Conservation (phyloP, 2,113 vertebrate genomes). For the Triplophysa tibetana region DNA sequence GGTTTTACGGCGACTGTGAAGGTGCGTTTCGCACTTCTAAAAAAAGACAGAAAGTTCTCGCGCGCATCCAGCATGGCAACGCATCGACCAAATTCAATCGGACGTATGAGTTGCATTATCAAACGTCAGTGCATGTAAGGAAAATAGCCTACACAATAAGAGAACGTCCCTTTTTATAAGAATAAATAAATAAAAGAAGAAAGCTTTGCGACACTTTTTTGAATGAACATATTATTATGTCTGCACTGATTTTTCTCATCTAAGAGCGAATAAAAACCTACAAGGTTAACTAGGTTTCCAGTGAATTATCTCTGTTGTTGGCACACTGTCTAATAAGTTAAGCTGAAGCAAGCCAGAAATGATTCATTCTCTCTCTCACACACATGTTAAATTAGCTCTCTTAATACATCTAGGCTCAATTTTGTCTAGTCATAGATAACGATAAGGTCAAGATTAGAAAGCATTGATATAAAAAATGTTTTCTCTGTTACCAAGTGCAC, state of each 20-base stretch:
- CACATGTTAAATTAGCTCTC: not conserved
- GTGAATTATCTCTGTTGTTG: not conserved
- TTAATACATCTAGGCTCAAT: not conserved
- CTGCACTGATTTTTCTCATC: not conserved
- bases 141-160: not conserved
- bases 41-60: conserved; percentile 23
- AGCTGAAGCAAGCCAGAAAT: not conserved
- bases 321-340: not conserved
- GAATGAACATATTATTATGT: not conserved
- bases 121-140: not conserved
- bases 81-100: not conserved
- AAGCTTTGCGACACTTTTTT: not conserved
- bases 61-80: conserved; percentile 11
- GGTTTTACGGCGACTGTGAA: conserved; percentile 8
- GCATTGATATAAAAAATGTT: not conserved
- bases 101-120: not conserved
- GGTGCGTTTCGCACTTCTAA: conserved; percentile 31
- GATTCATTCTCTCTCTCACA: not conserved
- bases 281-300: not conserved
- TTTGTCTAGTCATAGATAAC: conserved; percentile 5
- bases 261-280: not conserved
- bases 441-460: conserved; percentile 8
- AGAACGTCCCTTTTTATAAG: not conserved
- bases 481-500: not conserved
- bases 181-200: not conserved